phyloP scores from a whole-genome alignment of 2,888 invertebrate genomes.

The Criorhina ranunculi region DNA sequence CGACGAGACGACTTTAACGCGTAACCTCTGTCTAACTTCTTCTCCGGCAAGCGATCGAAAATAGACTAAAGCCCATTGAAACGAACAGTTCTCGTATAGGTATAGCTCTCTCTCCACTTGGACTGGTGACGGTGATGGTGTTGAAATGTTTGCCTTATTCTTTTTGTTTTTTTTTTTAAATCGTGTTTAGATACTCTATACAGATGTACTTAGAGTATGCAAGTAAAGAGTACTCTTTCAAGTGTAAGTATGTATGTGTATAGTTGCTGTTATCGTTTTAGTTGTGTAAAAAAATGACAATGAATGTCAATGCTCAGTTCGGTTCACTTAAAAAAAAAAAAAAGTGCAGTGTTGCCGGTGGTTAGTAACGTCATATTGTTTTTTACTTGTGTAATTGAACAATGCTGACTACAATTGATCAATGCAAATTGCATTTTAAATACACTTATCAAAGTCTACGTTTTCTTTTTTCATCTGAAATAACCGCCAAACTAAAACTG shows the following conservation, averaged over 20 bases:
- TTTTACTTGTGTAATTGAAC: neutral
- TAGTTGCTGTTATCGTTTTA: too few species aligned
- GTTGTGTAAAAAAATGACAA: constrained; percentile 44
- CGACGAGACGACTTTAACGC: constrained; percentile 65
- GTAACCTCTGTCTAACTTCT: constrained; percentile 69
- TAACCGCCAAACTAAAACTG: neutral
- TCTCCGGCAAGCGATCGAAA: constrained; percentile 72
- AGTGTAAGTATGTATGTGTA: constrained; percentile 12
- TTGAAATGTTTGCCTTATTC: constrained; percentile 53
- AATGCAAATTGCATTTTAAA: neutral
- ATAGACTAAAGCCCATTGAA: constrained; percentile 57
- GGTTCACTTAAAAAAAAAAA: constrained; percentile 12
- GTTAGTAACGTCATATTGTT: neutral
- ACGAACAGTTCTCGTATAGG: constrained; percentile 20
- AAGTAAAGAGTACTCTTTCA: neutral
- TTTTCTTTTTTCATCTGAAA: neutral
- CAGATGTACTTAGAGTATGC: constrained; percentile 47
- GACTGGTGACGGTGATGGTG: too few species aligned
- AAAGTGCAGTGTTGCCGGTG: constrained; percentile 64
- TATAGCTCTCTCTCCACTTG: constrained; percentile 12
- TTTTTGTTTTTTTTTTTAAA: constrained; percentile 41
- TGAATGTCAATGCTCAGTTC: constrained; percentile 49
- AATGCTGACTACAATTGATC: neutral
- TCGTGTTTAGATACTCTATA: constrained; percentile 63
- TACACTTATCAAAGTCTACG: constrained; percentile 1